Evolutionary conservation across 2,797 vertebrate species (phyloP), one percentile per base, ranked within the genome.

Genomic region (Intellagama lesueurii): DNA sequence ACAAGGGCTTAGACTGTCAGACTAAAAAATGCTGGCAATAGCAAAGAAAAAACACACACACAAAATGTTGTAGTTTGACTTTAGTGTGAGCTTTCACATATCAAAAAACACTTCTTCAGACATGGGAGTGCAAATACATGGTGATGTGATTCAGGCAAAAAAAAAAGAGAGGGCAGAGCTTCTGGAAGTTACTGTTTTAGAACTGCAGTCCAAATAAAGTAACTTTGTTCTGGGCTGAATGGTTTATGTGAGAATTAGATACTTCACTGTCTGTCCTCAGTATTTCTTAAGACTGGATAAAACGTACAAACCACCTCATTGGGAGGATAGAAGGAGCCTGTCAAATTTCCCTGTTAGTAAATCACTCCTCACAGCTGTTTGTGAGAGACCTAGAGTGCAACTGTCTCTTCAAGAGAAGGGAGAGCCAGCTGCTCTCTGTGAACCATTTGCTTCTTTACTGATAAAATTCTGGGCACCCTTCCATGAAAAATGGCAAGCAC

Each of bases 381-480:
- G 70, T 76, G 22, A 88, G 2, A 60, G 69, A 87, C 40, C 17
- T 73, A 82, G 60, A 88, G 64, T 24, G 35, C 49, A 81, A 68
- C 35, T 77, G 73, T 75, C 32, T 64, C 22, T 47, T 68, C 32
- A 64, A 81, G 73, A 64, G 64, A 22, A 83, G 79, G 32, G 47
- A 17, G 14, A 0, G 26, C 80, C 40, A 75, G 88, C 47, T 86
- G 87, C 88, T 93, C 89, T 92, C 89, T 82, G 85, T 83, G 81
- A 86, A 87, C 89, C 89, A 69, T 86, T 93, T 73, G 47, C 70
- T 86, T 77, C 44, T 68, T 47, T 24, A 79, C 68, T 91, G 80
- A 66, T 90, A 11, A 60, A 73, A 68, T 30, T 28, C 89, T 66
- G 86, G 8, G 12, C 84, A 66, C 47, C 64, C 8, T 11, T 60